phyloP scores from a whole-genome alignment of 2,113 vertebrate species.

The Dasyprocta punctata region DNA sequence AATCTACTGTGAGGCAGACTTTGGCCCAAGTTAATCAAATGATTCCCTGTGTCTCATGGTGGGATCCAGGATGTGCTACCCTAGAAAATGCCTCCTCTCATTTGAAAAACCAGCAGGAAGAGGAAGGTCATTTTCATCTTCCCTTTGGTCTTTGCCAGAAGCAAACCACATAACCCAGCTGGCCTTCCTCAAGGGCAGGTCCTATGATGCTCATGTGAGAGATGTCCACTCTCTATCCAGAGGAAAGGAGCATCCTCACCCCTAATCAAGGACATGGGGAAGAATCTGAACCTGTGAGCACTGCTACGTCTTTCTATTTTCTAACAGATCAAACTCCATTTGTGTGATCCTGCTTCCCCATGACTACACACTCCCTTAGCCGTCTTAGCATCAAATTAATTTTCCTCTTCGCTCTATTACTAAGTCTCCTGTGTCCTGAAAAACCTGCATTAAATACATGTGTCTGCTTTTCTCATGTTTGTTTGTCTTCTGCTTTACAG shows the following conservation, averaged over 20 bases:
- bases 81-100: too few relatives aligned
- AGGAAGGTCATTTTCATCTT: not conserved
- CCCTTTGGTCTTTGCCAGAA: too few relatives aligned
- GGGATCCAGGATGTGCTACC: not conserved
- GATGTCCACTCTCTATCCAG: not conserved
- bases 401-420: not conserved
- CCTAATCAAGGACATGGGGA: not conserved
- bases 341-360: not conserved
- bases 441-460: not conserved
- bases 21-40: not conserved
- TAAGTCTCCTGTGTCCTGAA: not conserved
- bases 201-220: not conserved
- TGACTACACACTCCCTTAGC: not conserved
- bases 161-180: not conserved
- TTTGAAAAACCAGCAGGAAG: not conserved
- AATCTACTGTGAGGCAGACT: not conserved
- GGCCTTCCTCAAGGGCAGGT: not conserved
- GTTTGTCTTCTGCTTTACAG: not conserved
- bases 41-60: not conserved
- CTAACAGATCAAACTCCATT: not conserved
- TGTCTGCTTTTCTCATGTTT: not conserved
- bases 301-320: not conserved
- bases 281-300: not conserved
- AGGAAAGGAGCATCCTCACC: not conserved
- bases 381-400: not conserved